Conservation (phyloP, 1,140 invertebrate genomes). For the Saxidomus purpurata region DNA sequence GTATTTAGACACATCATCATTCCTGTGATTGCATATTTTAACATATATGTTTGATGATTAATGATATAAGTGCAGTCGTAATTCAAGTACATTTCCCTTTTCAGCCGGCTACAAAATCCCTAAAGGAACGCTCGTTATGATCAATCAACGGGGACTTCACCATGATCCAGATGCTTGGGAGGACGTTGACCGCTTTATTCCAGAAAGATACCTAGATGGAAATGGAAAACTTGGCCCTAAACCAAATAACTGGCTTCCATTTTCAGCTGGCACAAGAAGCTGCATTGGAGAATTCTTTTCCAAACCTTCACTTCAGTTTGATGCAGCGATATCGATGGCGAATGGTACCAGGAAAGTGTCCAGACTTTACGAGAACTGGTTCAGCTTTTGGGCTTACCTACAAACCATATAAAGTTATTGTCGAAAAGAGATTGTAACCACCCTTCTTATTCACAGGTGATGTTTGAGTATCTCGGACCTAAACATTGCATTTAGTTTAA, state of each 20-base stretch:
- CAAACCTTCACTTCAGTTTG: slow-evolving; percentile 59
- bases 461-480: no score
- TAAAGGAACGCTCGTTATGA: slow-evolving; percentile 93
- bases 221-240: slow-evolving; percentile 70
- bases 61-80: no score
- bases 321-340: slow-evolving; percentile 82
- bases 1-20: neutral
- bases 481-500: no score
- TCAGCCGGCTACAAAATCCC: slow-evolving; percentile 88
- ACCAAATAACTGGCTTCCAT: slow-evolving; percentile 63
- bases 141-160: slow-evolving; percentile 92
- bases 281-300: slow-evolving; percentile 67
- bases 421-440: neutral
- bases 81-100: neutral
- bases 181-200: slow-evolving; percentile 91
- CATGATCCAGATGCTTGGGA: slow-evolving; percentile 91
- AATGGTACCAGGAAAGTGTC: neutral
- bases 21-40: neutral
- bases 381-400: neutral
- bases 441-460: no score
- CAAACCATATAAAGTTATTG: neutral
- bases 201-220: slow-evolving; percentile 88
- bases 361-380: neutral
- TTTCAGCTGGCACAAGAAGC: slow-evolving; percentile 58
- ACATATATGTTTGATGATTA: no score